A percentile compares a stretch with the other conserved stretches of the same genome.
Conservation (phyloP, 2,113 vertebrate genomes). For the human (Homo sapiens) region GRCh38 chr13:66801501-66802000, state of each 20-base stretch:
- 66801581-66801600: constrained; percentile 81
- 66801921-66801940: not conserved
- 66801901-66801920: not conserved
- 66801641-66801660: constrained; percentile 66
- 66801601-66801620: constrained; percentile 55
- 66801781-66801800: not conserved
- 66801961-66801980: not conserved
- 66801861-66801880: constrained; percentile 48
- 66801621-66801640: constrained; percentile 49
- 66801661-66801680: constrained; percentile 27
- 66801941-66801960: not conserved
- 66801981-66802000: not conserved
- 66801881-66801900: constrained; percentile 11
- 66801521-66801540: constrained; percentile 86
- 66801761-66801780: not conserved
- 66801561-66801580: constrained; percentile 82
- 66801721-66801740: constrained; percentile 35
- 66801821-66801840: not conserved
- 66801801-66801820: constrained; percentile 40
- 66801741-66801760: constrained; percentile 18
- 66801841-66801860: not conserved
- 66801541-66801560: constrained; percentile 85
- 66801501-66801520: constrained; percentile 86
- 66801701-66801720: constrained; percentile 32
- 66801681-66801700: constrained; percentile 43